Percentiles rank a stretch among this genome's conserved stretches.
These are phyloP conservation scores for Dolichopus griseipennis DNA, from an alignment of 2,888 invertebrate genomes.

Conservation along the genomic window DNA sequence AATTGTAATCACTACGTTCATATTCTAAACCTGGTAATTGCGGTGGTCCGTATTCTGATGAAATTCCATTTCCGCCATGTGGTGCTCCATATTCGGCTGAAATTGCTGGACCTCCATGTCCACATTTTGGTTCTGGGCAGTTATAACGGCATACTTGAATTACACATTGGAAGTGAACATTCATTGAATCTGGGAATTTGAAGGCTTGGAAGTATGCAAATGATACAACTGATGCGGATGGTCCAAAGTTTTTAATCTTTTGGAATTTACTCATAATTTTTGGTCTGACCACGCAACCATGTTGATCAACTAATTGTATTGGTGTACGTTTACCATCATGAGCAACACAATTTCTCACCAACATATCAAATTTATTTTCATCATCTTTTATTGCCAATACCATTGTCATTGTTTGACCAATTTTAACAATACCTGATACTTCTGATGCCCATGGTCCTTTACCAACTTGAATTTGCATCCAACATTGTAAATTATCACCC, in stretches of 20 bases:
- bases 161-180: constrained; percentile 93
- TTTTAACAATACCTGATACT: constrained; percentile 90
- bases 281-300: constrained; percentile 85
- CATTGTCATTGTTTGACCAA: constrained; percentile 96
- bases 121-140: constrained; percentile 87
- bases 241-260: constrained; percentile 91
- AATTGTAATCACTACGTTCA: constrained; percentile 57
- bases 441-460: constrained; percentile 97
- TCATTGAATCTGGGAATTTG: constrained; percentile 95
- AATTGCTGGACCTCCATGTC: constrained; percentile 51
- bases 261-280: constrained; percentile 95
- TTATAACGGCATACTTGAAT: constrained; percentile 91
- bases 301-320: constrained; percentile 86
- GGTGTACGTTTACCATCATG: constrained; percentile 90
- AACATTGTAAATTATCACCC: constrained; percentile 90
- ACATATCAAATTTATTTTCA: constrained; percentile 92
- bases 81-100: constrained; percentile 57
- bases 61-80: constrained; percentile 51
- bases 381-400: constrained; percentile 91
- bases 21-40: constrained; percentile 28
- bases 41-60: constrained; percentile 55
- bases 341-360: constrained; percentile 88
- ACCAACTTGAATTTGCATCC: constrained; percentile 96
- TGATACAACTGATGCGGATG: constrained; percentile 86
- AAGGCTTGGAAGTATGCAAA: constrained; percentile 96